phyloP scores from a whole-genome alignment of 2,888 invertebrate genomes.

The Tenthredo mesomela region DNA sequence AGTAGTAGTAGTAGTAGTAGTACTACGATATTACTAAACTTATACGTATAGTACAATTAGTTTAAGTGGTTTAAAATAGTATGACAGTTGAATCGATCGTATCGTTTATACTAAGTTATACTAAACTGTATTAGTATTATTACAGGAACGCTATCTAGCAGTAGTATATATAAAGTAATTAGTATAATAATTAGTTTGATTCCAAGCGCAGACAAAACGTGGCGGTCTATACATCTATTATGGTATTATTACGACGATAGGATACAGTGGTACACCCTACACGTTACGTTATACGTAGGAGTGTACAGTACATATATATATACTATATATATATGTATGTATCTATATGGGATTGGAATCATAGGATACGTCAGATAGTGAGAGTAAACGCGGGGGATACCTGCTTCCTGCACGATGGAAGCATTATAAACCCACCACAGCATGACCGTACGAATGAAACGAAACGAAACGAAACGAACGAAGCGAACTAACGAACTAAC shows the following conservation, averaged over 20 bases:
- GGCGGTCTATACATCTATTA: not conserved
- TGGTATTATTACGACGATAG: conserved; percentile 21
- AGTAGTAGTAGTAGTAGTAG: no score
- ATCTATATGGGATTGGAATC: conserved; percentile 6
- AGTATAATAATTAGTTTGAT: conserved; percentile 9
- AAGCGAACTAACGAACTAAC: not conserved
- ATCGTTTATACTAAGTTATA: no score
- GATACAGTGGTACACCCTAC: not conserved
- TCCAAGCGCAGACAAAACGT: conserved; percentile 1
- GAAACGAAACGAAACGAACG: not conserved
- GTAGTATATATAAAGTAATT: not conserved
- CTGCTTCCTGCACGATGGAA: conserved; percentile 48
- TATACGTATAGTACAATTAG: no score
- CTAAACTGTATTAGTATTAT: not conserved
- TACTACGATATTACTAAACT: no score
- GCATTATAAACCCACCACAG: conserved; percentile 40
- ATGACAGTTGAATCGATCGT: not conserved
- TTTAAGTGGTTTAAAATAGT: not conserved
- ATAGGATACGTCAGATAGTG: conserved; percentile 37
- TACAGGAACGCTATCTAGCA: not conserved
- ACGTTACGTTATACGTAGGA: not conserved
- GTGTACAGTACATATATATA: not conserved
- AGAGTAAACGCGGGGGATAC: conserved; percentile 42
- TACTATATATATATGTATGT: not conserved
- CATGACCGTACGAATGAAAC: conserved; percentile 14